Conservation (phyloP, 2,888 invertebrate species). For the Drosophila koepferae region DNA sequence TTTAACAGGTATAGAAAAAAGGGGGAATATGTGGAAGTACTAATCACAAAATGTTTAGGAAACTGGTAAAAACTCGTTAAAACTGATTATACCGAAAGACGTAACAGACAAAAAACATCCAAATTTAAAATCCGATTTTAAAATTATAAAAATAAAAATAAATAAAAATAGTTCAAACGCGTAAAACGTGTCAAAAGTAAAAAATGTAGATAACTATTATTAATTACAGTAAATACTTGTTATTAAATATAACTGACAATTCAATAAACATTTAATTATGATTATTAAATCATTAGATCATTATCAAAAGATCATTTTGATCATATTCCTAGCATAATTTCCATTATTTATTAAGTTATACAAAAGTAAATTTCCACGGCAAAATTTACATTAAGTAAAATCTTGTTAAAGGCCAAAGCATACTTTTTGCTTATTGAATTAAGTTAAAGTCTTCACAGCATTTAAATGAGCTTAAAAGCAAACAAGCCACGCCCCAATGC, state of each 20-base stretch:
- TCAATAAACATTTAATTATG: not conserved
- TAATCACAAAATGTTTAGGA: no score
- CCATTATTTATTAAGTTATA: not conserved
- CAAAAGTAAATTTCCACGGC: not conserved
- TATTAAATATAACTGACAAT: not conserved
- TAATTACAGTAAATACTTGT: no score
- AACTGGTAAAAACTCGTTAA: no score
- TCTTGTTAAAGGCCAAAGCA: not conserved
- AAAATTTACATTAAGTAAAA: not conserved
- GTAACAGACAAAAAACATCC: no score
- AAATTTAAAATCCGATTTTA: no score
- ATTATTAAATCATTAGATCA: not conserved
- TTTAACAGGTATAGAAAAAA: not conserved
- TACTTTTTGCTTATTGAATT: not conserved
- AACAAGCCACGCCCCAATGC: conserved; percentile 39
- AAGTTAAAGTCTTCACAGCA: not conserved
- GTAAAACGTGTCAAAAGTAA: no score
- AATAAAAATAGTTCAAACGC: no score
- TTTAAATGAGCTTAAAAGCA: conserved; percentile 1
- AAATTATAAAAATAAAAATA: no score
- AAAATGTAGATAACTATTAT: no score
- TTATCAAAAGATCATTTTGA: not conserved
- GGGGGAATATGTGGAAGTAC: no score
- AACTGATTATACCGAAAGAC: no score
- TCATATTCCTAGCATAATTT: not conserved